These are phyloP conservation scores for Limnephilus rhombicus DNA, from an alignment of 2,888 invertebrate genomes.

Conservation along the genomic window DNA sequence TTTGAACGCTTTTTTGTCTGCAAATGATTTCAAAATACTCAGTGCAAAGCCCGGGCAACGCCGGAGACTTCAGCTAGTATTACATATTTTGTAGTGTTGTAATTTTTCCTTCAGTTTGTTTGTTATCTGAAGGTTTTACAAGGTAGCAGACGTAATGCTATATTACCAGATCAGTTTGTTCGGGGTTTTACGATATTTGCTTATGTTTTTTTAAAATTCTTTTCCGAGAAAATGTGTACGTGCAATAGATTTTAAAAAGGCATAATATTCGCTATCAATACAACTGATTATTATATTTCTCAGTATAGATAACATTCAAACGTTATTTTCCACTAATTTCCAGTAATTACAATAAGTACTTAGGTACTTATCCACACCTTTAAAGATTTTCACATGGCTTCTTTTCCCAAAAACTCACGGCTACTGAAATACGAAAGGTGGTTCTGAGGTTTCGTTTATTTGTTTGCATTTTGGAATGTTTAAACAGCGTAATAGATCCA, in stretches of 20 bases:
- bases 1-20: too few species aligned
- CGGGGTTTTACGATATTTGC: neutral
- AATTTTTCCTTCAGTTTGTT: neutral
- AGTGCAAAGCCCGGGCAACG: too few species aligned
- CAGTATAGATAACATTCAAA: neutral
- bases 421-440: conserved; percentile 28
- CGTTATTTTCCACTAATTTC: neutral
- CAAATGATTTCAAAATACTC: too few species aligned
- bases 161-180: neutral
- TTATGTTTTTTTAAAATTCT: neutral
- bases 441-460: conserved; percentile 12
- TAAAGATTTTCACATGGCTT: neutral
- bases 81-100: neutral
- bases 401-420: neutral
- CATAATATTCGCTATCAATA: neutral
- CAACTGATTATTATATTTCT: neutral
- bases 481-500: conserved; percentile 42
- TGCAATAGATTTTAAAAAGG: neutral
- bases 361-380: neutral
- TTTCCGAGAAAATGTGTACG: neutral
- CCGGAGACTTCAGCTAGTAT: too few species aligned
- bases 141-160: too few species aligned
- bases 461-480: conserved; percentile 35
- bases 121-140: neutral
- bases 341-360: neutral